These are phyloP conservation scores for Isaurus tuberculatus DNA, from an alignment of 92 coral and sea anemone genomes.

Conservation along the genomic window DNA sequence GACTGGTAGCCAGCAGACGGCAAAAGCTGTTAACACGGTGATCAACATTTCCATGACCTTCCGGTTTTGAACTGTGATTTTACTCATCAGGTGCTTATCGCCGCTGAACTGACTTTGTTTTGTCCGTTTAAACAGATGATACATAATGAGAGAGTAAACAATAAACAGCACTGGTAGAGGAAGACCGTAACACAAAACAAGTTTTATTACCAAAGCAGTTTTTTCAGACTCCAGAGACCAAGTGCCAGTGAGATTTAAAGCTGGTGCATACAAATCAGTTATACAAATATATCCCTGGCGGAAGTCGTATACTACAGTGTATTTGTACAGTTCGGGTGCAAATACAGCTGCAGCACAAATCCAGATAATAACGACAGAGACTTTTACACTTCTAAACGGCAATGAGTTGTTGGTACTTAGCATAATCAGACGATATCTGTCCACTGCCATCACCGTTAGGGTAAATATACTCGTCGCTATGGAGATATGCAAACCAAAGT, in stretches of 20 bases:
- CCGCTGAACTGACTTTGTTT: constrained; percentile 14
- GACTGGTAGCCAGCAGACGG: constrained; percentile 2
- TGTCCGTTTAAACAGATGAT: constrained; percentile 24
- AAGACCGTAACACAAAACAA: constrained; percentile 1
- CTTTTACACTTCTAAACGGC: constrained; percentile 16
- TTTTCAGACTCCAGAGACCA: constrained; percentile 4
- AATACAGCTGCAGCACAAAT: constrained; percentile 34
- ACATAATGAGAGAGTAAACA: constrained; percentile 35
- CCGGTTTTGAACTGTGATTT: constrained; percentile 29
- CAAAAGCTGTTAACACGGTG: constrained; percentile 4
- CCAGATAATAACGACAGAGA: constrained; percentile 10
- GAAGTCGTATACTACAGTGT: not conserved
- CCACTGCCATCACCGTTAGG: constrained; percentile 17
- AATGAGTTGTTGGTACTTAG: constrained; percentile 29
- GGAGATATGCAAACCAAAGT: constrained; percentile 37
- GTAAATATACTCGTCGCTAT: constrained; percentile 41
- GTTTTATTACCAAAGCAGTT: constrained; percentile 21
- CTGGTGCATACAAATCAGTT: not conserved
- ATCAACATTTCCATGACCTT: constrained; percentile 24
- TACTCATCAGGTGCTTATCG: constrained; percentile 18
- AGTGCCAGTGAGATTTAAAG: not conserved
- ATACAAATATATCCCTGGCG: not conserved
- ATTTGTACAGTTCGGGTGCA: constrained; percentile 18
- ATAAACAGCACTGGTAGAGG: constrained; percentile 25
- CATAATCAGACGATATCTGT: constrained; percentile 28